phyloP scores from a whole-genome alignment of 2,113 vertebrate genomes.

The Dascyllus trimaculatus region DNA sequence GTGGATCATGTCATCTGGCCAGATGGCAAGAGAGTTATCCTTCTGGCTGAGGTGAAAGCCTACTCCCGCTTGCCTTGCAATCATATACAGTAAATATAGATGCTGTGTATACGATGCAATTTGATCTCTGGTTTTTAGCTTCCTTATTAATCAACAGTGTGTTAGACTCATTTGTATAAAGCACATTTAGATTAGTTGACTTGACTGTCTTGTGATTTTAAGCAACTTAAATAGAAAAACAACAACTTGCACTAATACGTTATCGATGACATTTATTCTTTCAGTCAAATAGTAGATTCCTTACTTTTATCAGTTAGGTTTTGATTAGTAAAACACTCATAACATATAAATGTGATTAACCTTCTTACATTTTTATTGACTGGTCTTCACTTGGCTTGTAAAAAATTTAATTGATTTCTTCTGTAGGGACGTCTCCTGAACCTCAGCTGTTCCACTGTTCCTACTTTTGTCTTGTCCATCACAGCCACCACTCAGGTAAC shows the following conservation, averaged over 20 bases:
- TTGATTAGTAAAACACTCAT: too few species aligned
- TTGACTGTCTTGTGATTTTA: too few species aligned
- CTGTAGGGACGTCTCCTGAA: constrained; percentile 94
- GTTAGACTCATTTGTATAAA: not conserved
- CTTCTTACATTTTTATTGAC: too few species aligned
- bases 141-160: not conserved
- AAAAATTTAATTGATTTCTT: not conserved
- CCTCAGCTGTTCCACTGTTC: constrained; percentile 98
- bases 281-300: too few species aligned
- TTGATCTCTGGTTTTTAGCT: not conserved
- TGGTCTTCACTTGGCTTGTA: too few species aligned
- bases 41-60: constrained; percentile 92
- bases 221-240: too few species aligned
- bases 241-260: too few species aligned
- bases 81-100: not conserved
- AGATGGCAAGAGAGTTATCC: constrained; percentile 95
- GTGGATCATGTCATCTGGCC: constrained; percentile 99
- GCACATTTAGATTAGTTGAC: too few species aligned
- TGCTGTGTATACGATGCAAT: not conserved
- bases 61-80: too few species aligned
- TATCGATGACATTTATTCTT: too few species aligned
- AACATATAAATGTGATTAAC: too few species aligned
- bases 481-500: constrained; percentile 97
- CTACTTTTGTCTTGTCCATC: constrained; percentile 98
- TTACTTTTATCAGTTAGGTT: too few species aligned